A percentile compares a stretch with the other conserved stretches of the same genome.
These are phyloP conservation scores for Plectus sambesii DNA, from an alignment of 1,140 invertebrate species.

Conservation along the genomic window DNA sequence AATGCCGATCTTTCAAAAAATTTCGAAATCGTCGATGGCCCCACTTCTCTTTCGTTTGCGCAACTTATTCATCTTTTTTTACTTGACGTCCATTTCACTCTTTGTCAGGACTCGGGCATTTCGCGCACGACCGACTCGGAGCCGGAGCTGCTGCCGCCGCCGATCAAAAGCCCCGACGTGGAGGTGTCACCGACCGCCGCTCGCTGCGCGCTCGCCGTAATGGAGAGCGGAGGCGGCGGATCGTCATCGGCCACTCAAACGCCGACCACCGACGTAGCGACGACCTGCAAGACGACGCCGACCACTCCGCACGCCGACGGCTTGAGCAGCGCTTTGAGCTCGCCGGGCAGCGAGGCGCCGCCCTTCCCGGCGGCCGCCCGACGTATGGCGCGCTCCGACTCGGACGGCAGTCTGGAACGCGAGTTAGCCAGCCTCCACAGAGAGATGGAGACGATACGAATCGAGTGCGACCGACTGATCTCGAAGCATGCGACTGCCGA, in stretches of 20 bases:
- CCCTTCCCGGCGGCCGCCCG: slow-evolving; percentile 3
- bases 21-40: no score
- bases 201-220: background rate
- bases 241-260: background rate
- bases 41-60: no score
- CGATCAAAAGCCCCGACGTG: background rate
- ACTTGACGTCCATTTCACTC: slow-evolving; percentile 1
- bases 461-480: slow-evolving; percentile 50
- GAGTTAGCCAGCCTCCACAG: slow-evolving; percentile 52
- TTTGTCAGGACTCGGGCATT: slow-evolving; percentile 25
- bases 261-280: no score
- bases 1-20: no score
- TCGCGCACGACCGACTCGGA: slow-evolving; percentile 31
- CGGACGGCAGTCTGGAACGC: slow-evolving; percentile 49
- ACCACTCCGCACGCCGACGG: no score
- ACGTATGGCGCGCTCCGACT: background rate
- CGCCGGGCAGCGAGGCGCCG: background rate
- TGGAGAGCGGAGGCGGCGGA: background rate
- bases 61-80: no score
- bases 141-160: slow-evolving; percentile 15
- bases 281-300: no score
- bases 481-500: slow-evolving; percentile 29
- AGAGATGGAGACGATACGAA: slow-evolving; percentile 53
- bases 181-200: background rate
- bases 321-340: no score